phyloP scores from a whole-genome alignment of 1,140 invertebrate genomes.

The Drosophila carrolli region DNA sequence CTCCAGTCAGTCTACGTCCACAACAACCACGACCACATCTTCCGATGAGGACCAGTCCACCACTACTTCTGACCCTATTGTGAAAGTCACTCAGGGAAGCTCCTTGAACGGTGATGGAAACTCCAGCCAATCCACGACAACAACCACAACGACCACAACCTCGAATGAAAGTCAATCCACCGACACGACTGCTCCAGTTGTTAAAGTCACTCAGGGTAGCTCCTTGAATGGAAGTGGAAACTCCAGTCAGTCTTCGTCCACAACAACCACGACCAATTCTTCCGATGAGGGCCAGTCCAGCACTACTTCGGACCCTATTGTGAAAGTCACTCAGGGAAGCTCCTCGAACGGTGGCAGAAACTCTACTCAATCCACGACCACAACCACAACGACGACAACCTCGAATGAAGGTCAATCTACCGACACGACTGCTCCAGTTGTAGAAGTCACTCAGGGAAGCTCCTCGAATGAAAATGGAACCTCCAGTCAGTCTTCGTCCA shows the following conservation, averaged over 20 bases:
- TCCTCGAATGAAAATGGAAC: neutral
- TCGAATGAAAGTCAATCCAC: neutral
- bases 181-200: neutral
- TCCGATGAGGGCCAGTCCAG: slow-evolving; percentile 4
- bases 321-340: neutral
- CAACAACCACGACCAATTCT: slow-evolving; percentile 2
- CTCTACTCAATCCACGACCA: slow-evolving; percentile 9
- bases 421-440: neutral
- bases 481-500: slow-evolving; percentile 11
- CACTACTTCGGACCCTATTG: neutral
- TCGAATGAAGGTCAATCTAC: slow-evolving; percentile 1
- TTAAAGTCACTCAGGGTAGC: neutral
- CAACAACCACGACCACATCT: too few relatives aligned
- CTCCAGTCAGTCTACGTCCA: too few relatives aligned
- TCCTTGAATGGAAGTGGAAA: neutral
- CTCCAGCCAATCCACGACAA: neutral
- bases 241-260: too few relatives aligned
- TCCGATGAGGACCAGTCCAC: too few relatives aligned
- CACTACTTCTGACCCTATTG: slow-evolving; percentile 2
- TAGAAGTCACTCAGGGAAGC: neutral
- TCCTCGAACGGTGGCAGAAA: neutral
- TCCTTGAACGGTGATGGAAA: neutral
- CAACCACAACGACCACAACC: too few relatives aligned
- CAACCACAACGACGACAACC: slow-evolving; percentile 14
- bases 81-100: neutral